Evolutionary conservation across 1,140 invertebrate species (phyloP).

Genomic region (Heliothis virescens): DNA sequence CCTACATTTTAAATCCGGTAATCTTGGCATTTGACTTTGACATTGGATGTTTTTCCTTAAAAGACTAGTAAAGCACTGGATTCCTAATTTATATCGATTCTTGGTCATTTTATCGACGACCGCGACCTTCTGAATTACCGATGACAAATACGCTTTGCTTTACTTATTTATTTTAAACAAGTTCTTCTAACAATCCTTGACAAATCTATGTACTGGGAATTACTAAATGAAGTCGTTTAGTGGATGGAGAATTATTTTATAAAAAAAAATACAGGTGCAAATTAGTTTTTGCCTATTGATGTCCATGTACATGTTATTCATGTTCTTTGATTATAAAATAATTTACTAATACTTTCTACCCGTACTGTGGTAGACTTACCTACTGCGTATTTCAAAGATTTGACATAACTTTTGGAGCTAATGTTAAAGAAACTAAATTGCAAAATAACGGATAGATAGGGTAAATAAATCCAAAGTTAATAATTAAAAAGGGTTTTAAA

Average conservation of each 20-base stretch:
- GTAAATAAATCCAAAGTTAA: too few relatives aligned
- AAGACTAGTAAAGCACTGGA: constrained; percentile 14
- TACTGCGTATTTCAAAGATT: too few relatives aligned
- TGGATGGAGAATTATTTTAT: neutral
- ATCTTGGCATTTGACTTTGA: constrained; percentile 12
- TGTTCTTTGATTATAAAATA: too few relatives aligned
- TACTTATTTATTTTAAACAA: constrained; percentile 7
- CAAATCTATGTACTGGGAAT: neutral
- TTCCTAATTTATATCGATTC: neutral
- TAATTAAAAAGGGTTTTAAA: too few relatives aligned
- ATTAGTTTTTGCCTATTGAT: neutral
- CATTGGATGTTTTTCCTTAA: neutral
- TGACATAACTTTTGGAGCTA: too few relatives aligned
- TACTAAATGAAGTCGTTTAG: constrained; percentile 11
- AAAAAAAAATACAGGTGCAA: neutral
- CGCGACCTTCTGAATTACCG: constrained; percentile 7
- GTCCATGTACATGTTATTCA: too few relatives aligned
- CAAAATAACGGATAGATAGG: too few relatives aligned
- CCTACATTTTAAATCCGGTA: constrained; percentile 5
- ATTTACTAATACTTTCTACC: too few relatives aligned
- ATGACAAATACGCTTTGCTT: neutral
- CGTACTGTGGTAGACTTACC: too few relatives aligned
- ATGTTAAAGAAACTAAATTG: too few relatives aligned
- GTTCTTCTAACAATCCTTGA: neutral
- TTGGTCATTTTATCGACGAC: neutral